Evolutionary conservation across 2,888 invertebrate genomes (phyloP).

Genomic region (Torymus tubicola): DNA sequence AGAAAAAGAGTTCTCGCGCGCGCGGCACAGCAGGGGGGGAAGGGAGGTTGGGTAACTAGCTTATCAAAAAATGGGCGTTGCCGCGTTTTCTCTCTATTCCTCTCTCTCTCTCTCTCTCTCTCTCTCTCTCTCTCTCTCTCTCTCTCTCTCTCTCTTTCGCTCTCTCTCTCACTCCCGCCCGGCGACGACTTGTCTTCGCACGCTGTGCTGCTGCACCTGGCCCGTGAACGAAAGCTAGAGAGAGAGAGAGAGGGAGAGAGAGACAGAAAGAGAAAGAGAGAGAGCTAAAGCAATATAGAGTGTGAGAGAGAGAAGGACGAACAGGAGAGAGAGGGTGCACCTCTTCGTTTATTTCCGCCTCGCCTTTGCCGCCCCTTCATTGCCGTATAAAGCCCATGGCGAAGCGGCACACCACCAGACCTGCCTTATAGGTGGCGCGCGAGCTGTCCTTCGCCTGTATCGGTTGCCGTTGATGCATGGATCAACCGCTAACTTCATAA

Average conservation of each 20-base stretch:
- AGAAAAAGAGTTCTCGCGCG: constrained; percentile 45
- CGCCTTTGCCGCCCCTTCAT: constrained; percentile 63
- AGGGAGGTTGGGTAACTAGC: constrained; percentile 74
- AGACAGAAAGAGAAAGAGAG: constrained; percentile 11
- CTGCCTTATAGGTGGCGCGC: neutral
- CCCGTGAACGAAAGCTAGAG: constrained; percentile 32
- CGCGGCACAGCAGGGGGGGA: constrained; percentile 53
- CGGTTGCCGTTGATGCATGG: too few relatives aligned
- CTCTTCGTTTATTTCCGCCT: constrained; percentile 60
- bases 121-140: constrained; percentile 63
- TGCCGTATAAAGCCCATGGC: constrained; percentile 58
- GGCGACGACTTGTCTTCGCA: constrained; percentile 43
- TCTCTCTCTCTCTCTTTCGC: constrained; percentile 61
- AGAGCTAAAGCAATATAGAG: constrained; percentile 16
- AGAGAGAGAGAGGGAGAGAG: constrained; percentile 36
- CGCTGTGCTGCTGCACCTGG: constrained; percentile 53
- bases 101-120: constrained; percentile 58
- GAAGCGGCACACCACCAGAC: constrained; percentile 1
- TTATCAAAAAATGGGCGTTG: constrained; percentile 77
- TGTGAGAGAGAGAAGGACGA: neutral
- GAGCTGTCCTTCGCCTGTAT: neutral
- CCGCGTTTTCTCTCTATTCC: constrained; percentile 69
- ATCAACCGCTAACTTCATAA: too few relatives aligned
- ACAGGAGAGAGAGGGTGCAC: constrained; percentile 56
- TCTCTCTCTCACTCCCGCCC: constrained; percentile 59